These are phyloP conservation scores for Danaus chrysippus DNA, from an alignment of 2,888 invertebrate genomes.

Conservation along the genomic window DNA sequence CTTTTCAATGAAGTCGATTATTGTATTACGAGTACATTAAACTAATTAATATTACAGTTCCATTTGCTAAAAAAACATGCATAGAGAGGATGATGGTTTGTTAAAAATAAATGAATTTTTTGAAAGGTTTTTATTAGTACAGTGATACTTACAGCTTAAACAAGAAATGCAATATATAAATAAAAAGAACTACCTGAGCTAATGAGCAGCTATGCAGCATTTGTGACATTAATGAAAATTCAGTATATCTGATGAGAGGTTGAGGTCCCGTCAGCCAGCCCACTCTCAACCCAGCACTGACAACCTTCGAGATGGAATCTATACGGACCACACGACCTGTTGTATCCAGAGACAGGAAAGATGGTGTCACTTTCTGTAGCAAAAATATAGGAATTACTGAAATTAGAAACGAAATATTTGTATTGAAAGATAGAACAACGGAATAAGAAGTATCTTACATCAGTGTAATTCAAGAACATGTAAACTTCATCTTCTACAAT, in stretches of 20 bases:
- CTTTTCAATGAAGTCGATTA: not conserved
- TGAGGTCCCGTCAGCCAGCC: constrained; percentile 87
- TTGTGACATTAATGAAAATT: constrained; percentile 86
- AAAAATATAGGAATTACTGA: too few relatives aligned
- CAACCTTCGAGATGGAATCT: constrained; percentile 88
- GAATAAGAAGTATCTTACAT: constrained; percentile 54
- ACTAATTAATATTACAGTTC: not conserved
- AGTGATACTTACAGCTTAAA: not conserved
- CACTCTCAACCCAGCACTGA: constrained; percentile 84
- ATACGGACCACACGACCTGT: constrained; percentile 87
- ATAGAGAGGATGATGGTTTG: not conserved
- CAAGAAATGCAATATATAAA: too few relatives aligned
- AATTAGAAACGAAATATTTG: too few relatives aligned
- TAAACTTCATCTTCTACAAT: constrained; percentile 92
- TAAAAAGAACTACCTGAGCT: constrained; percentile 43
- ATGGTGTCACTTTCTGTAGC: constrained; percentile 74
- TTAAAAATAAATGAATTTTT: not conserved
- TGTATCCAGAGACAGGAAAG: constrained; percentile 85
- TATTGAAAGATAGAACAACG: too few relatives aligned
- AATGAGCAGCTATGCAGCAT: constrained; percentile 59
- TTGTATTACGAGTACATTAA: not conserved
- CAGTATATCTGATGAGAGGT: constrained; percentile 80
- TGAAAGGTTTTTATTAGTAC: not conserved
- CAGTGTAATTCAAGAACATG: constrained; percentile 85
- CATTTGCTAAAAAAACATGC: too few relatives aligned